Evolutionary conservation across 2,797 vertebrate genomes (phyloP).

Genomic region (Ataeniobius toweri): DNA sequence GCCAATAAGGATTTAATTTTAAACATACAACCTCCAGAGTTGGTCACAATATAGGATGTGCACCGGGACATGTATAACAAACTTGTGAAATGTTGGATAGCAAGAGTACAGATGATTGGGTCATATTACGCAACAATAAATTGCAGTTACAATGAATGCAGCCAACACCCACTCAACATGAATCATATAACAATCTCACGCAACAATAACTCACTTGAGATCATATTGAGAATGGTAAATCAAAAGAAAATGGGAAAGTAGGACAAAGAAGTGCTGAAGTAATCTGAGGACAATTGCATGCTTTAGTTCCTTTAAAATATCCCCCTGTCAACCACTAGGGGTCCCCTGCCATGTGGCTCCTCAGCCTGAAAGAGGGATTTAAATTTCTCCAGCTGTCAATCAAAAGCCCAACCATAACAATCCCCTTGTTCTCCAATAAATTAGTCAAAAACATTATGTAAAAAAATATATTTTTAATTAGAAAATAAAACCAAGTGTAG

Average conservation of each 20-base stretch:
- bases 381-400: constrained; percentile 94
- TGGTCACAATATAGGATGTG: background rate
- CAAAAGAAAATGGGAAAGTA: background rate
- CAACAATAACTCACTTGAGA: background rate
- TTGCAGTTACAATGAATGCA: constrained; percentile 1
- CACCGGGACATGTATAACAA: background rate
- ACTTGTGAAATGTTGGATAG: constrained; percentile 11
- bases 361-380: constrained; percentile 84
- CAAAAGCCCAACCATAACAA: constrained; percentile 82
- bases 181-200: constrained; percentile 15
- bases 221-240: background rate
- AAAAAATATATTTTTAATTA: background rate
- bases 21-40: background rate
- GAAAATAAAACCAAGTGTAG: background rate
- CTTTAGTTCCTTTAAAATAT: constrained; percentile 51
- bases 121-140: constrained; percentile 40
- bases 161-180: background rate
- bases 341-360: constrained; percentile 76
- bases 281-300: constrained; percentile 16
- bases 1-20: background rate
- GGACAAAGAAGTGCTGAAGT: constrained; percentile 1
- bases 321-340: constrained; percentile 64
- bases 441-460: background rate
- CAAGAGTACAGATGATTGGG: background rate
- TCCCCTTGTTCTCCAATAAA: constrained; percentile 49